Percentiles rank a stretch among this genome's conserved stretches.
phyloP scores from a whole-genome alignment of 2,888 invertebrate species.

The Melitaea athalia region DNA sequence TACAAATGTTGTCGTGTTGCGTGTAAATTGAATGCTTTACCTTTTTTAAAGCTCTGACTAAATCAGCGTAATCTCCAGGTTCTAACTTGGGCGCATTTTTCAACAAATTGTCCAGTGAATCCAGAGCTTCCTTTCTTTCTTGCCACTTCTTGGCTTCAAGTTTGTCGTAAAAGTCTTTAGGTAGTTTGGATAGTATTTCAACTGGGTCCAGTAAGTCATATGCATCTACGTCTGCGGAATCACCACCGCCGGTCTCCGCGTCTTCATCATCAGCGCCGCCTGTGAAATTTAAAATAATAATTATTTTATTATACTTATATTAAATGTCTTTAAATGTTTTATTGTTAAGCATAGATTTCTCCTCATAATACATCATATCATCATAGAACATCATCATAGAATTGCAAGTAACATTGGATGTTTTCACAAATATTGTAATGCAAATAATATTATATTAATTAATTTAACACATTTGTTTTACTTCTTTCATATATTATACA shows the following conservation, averaged over 20 bases:
- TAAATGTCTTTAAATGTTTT: neutral
- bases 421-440: too few relatives aligned
- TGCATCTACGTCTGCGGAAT: constrained; percentile 89
- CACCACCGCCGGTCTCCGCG: constrained; percentile 84
- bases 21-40: constrained; percentile 67
- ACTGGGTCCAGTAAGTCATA: constrained; percentile 95
- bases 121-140: constrained; percentile 95
- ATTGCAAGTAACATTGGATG: too few relatives aligned
- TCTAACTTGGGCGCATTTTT: constrained; percentile 92
- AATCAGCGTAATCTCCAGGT: constrained; percentile 94
- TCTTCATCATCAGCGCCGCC: constrained; percentile 76
- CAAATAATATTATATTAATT: too few relatives aligned
- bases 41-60: constrained; percentile 93
- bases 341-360: too few relatives aligned
- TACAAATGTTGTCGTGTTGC: too few relatives aligned
- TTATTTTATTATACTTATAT: neutral
- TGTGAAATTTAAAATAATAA: constrained; percentile 34
- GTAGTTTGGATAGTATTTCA: constrained; percentile 95
- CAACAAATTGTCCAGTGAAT: constrained; percentile 88
- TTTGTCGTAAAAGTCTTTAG: constrained; percentile 97
- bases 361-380: too few relatives aligned
- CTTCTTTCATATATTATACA: too few relatives aligned
- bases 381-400: too few relatives aligned
- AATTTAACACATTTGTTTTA: too few relatives aligned
- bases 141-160: constrained; percentile 98